A percentile compares a stretch with the other conserved stretches of the same genome.
phyloP scores from a whole-genome alignment of 2,888 invertebrate species.

The Arenicola marina region DNA sequence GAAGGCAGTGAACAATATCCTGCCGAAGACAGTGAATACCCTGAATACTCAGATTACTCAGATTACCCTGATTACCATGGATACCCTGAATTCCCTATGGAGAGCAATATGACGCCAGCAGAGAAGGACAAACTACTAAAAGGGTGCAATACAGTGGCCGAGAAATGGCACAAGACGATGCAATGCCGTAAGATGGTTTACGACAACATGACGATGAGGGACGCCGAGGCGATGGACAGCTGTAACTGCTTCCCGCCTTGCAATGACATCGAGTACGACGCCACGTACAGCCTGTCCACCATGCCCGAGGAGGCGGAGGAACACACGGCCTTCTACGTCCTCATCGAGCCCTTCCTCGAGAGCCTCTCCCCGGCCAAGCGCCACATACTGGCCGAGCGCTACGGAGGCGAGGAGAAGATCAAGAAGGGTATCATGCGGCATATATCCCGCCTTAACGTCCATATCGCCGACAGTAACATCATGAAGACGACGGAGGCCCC shows the following conservation, averaged over 20 bases:
- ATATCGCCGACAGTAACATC: conserved; percentile 39
- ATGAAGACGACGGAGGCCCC: conserved; percentile 38
- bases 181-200: conserved; percentile 34
- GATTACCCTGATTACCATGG: too few species aligned
- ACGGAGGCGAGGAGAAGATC: conserved; percentile 9
- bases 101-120: background rate
- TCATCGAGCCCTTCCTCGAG: conserved; percentile 21
- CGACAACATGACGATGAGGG: conserved; percentile 35
- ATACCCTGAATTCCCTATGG: background rate
- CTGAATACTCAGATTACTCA: too few species aligned
- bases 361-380: background rate
- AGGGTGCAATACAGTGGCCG: background rate
- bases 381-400: conserved; percentile 5
- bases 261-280: conserved; percentile 35
- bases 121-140: background rate
- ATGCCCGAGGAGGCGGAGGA: conserved; percentile 32
- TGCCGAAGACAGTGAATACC: too few species aligned
- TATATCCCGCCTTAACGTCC: conserved; percentile 34
- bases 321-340: conserved; percentile 31
- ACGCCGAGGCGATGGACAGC: conserved; percentile 32
- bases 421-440: conserved; percentile 13
- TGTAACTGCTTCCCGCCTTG: conserved; percentile 38
- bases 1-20: too few species aligned
- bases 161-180: conserved; percentile 10
- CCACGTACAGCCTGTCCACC: conserved; percentile 34